A percentile compares a stretch with the other conserved stretches of the same genome.
These are phyloP conservation scores for Xenopus petersii DNA, from an alignment of 2,797 vertebrate genomes.

Conservation along the genomic window DNA sequence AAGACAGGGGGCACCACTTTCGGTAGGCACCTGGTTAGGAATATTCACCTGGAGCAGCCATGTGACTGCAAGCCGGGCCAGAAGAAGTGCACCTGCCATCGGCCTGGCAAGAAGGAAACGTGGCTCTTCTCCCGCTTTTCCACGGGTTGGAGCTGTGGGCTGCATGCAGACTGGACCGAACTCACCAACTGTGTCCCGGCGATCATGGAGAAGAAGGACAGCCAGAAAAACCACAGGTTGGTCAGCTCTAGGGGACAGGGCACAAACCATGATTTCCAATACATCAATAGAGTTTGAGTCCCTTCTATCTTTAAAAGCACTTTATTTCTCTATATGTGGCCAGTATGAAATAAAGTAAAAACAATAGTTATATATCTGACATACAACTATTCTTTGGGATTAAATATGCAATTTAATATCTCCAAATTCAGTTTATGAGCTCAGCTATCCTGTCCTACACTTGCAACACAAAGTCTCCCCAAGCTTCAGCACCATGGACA, in stretches of 20 bases:
- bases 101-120: conserved; percentile 90
- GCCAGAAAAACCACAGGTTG: conserved; percentile 76
- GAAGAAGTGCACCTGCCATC: conserved; percentile 95
- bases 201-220: conserved; percentile 87
- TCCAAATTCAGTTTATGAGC: too few relatives aligned
- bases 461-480: too few relatives aligned
- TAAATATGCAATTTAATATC: too few relatives aligned
- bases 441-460: too few relatives aligned
- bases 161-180: conserved; percentile 98
- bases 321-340: too few relatives aligned
- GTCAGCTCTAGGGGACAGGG: not conserved
- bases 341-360: too few relatives aligned
- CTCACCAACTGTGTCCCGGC: conserved; percentile 94
- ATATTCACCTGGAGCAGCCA: conserved; percentile 93
- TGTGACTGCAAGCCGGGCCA: conserved; percentile 91
- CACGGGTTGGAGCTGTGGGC: conserved; percentile 96
- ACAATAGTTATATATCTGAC: too few relatives aligned
- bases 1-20: conserved; percentile 97
- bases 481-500: too few relatives aligned
- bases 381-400: too few relatives aligned
- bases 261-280: too few relatives aligned
- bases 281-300: too few relatives aligned
- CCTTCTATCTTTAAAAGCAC: too few relatives aligned
- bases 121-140: conserved; percentile 98
- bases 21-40: conserved; percentile 91